phyloP scores from a whole-genome alignment of 2,797 vertebrate genomes.

The Petrocephalus schoutedeni region DNA sequence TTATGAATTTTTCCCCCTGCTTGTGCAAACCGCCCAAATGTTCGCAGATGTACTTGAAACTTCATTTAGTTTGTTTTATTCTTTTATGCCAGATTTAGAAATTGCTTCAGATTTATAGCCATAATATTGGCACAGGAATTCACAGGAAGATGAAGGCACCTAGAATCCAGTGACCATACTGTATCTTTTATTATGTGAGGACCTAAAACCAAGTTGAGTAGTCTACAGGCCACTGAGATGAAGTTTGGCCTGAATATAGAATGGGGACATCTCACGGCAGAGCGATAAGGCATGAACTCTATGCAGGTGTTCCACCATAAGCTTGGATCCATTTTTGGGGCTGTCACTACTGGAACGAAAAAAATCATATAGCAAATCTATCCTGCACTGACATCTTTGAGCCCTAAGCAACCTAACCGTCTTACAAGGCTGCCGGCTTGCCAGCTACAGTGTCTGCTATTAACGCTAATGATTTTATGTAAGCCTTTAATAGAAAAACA shows the following conservation, averaged over 20 bases:
- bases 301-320: background rate
- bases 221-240: background rate
- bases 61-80: background rate
- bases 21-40: background rate
- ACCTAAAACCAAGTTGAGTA: background rate
- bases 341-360: background rate
- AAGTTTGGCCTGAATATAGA: background rate
- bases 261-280: background rate
- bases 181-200: background rate
- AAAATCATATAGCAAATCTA: background rate
- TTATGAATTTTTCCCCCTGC: background rate
- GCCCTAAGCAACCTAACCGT: background rate
- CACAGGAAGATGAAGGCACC: background rate
- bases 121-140: background rate
- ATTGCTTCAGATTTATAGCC: background rate
- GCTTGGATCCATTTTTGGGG: background rate
- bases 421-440: background rate
- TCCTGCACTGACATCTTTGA: background rate
- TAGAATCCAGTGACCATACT: background rate
- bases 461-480: background rate
- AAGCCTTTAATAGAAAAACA: background rate
- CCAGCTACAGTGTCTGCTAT: background rate
- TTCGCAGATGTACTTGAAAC: background rate
- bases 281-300: background rate
- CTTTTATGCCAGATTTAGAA: background rate